These are phyloP conservation scores for Ethmia dodecea DNA, from an alignment of 2,888 invertebrate species.

Conservation along the genomic window DNA sequence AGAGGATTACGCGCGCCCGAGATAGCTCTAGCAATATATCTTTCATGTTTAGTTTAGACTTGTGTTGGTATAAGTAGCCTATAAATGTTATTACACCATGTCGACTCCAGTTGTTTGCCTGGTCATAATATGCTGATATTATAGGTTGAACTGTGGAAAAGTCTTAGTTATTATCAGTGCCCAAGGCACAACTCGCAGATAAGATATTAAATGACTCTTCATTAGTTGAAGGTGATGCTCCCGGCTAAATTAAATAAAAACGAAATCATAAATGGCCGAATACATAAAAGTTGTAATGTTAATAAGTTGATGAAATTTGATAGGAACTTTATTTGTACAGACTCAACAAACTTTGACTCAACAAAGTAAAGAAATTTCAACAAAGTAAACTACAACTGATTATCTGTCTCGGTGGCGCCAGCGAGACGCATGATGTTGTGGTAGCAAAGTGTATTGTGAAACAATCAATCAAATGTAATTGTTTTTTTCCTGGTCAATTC, in stretches of 20 bases:
- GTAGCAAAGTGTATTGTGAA: not conserved
- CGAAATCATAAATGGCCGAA: slow-evolving; percentile 7
- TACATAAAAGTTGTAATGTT: not conserved
- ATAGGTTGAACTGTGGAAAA: slow-evolving; percentile 35
- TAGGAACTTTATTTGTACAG: not conserved
- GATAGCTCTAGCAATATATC: slow-evolving; percentile 18
- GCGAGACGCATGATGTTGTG: slow-evolving; percentile 1
- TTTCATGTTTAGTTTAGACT: slow-evolving; percentile 16
- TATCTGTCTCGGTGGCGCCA: slow-evolving; percentile 5
- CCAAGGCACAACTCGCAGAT: slow-evolving; percentile 47
- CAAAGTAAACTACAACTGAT: slow-evolving; percentile 7
- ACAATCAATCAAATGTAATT: not conserved
- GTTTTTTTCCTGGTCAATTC: too few species aligned
- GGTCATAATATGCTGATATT: slow-evolving; percentile 34
- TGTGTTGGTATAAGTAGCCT: slow-evolving; percentile 21
- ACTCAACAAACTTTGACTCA: slow-evolving; percentile 1
- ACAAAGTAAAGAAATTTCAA: slow-evolving; percentile 3
- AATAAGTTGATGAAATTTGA: not conserved
- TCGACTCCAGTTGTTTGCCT: slow-evolving; percentile 26
- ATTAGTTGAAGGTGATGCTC: slow-evolving; percentile 57
- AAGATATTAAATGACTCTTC: slow-evolving; percentile 55
- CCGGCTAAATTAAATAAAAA: slow-evolving; percentile 34
- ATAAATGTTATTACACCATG: slow-evolving; percentile 10
- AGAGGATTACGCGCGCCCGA: slow-evolving; percentile 9
- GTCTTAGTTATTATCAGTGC: slow-evolving; percentile 50